A percentile compares a stretch with the other conserved stretches of the same genome.
These are phyloP conservation scores for Lordiphosa mommai DNA, from an alignment of 1,140 invertebrate species.

Conservation along the genomic window DNA sequence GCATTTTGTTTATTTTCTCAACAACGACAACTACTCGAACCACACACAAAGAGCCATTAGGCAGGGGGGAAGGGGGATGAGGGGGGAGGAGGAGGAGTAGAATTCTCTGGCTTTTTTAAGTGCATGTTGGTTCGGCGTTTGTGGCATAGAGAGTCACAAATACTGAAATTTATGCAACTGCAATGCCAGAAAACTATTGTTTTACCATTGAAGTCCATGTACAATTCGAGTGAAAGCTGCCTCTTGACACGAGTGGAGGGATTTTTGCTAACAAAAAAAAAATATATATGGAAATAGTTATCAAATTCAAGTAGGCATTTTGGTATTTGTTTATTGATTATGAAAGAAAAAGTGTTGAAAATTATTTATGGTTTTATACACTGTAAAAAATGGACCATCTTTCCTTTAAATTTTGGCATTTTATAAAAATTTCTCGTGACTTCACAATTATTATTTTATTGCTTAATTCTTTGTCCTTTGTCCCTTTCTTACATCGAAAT, in stretches of 20 bases:
- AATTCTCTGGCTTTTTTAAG: conserved; percentile 53
- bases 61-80: not conserved
- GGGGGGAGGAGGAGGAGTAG: not conserved
- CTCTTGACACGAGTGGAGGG: conserved; percentile 21
- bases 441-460: no score
- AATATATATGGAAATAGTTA: conserved; percentile 16
- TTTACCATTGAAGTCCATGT: conserved; percentile 45
- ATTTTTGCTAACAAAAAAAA: conserved; percentile 13
- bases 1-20: conserved; percentile 75
- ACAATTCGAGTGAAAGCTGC: conserved; percentile 22
- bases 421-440: no score
- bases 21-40: conserved; percentile 37
- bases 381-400: no score
- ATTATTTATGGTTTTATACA: no score
- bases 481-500: no score
- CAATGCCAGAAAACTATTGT: conserved; percentile 61
- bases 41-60: conserved; percentile 53
- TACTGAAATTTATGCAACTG: conserved; percentile 66
- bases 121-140: conserved; percentile 73
- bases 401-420: no score
- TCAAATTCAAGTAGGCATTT: no score
- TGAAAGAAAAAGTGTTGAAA: no score
- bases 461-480: no score
- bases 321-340: conserved; percentile 42
- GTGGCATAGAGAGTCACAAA: conserved; percentile 44